Percentiles rank a stretch among this genome's conserved stretches.
phyloP scores from a whole-genome alignment of 2,113 vertebrate species.

The Archocentrus centrarchus region DNA sequence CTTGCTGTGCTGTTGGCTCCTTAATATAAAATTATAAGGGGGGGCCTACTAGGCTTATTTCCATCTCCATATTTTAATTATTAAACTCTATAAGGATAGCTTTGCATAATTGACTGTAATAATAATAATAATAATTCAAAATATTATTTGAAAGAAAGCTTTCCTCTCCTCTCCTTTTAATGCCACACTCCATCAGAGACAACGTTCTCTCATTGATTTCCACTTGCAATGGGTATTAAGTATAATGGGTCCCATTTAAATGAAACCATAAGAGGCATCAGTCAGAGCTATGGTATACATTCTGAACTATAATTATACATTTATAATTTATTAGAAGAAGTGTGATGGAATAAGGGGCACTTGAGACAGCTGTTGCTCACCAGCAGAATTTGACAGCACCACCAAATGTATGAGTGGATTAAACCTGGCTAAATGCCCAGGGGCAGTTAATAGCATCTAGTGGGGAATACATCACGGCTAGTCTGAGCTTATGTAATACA shows the following conservation, averaged over 20 bases:
- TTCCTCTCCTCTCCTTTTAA: not conserved
- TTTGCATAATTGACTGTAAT: too few species aligned
- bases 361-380: slow-evolving; percentile 38
- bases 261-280: not conserved
- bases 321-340: slow-evolving; percentile 10
- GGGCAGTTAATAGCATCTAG: slow-evolving; percentile 28
- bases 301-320: not conserved
- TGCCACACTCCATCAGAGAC: not conserved
- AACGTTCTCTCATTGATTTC: not conserved
- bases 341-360: slow-evolving; percentile 31
- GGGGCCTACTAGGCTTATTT: not conserved
- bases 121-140: not conserved
- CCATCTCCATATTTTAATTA: not conserved
- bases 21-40: not conserved
- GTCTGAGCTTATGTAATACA: slow-evolving; percentile 19
- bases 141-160: too few species aligned
- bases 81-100: not conserved
- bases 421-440: slow-evolving; percentile 33
- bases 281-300: not conserved
- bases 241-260: not conserved
- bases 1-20: not conserved
- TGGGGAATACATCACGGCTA: slow-evolving; percentile 15
- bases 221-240: not conserved
- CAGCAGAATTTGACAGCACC: slow-evolving; percentile 14
- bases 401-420: slow-evolving; percentile 35